A percentile compares a stretch with the other conserved stretches of the same genome.
Conservation (phyloP, 2,113 vertebrate species). For the Anser cygnoides region DNA sequence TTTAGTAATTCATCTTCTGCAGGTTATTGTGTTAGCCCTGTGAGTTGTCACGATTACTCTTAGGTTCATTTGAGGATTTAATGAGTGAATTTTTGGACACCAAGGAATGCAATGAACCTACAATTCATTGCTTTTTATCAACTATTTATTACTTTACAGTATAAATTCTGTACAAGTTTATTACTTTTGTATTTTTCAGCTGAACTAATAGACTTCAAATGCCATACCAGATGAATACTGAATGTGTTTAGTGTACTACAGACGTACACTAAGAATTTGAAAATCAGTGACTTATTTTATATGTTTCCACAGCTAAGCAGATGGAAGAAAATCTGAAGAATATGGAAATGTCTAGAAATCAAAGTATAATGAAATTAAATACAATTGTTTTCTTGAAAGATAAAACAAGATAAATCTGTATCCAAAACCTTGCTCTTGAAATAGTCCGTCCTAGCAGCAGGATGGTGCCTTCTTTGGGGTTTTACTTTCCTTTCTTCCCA, state of each 20-base stretch:
- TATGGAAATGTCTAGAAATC: neutral
- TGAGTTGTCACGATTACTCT: neutral
- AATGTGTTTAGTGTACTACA: neutral
- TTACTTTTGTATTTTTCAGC: neutral
- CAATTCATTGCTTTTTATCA: neutral
- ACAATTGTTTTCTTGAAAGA: neutral
- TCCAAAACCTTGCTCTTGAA: neutral
- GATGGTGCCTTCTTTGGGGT: neutral
- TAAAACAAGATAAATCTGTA: neutral
- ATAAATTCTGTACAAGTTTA: neutral
- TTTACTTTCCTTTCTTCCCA: neutral
- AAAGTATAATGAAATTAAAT: neutral
- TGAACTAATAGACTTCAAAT: neutral
- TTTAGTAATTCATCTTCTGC: conserved; percentile 20
- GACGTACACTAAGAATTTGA: neutral
- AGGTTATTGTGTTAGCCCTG: conserved; percentile 43
- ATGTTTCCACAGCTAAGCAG: neutral
- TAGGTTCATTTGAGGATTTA: conserved; percentile 53
- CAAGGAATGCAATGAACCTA: neutral
- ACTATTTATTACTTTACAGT: neutral
- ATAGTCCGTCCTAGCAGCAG: neutral
- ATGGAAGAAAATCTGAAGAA: neutral
- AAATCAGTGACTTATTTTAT: neutral
- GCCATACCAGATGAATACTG: neutral
- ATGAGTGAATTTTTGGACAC: conserved; percentile 25